Evolutionary conservation across 2,888 invertebrate genomes (phyloP).

Genomic region (Stegana nigrithorax): DNA sequence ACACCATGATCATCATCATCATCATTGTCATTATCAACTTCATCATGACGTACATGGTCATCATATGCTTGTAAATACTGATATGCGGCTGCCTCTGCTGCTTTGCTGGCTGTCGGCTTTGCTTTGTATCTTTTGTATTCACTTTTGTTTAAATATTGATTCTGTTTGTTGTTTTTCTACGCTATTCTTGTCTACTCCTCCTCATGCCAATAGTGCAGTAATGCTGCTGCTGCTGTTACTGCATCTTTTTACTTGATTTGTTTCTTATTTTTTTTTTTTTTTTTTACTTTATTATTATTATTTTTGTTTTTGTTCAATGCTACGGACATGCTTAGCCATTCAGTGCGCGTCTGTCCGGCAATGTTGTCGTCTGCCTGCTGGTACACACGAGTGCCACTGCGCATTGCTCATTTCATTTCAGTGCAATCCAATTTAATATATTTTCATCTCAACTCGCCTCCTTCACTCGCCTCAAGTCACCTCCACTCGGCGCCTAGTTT

Average conservation of each 20-base stretch:
- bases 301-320: constrained; percentile 13
- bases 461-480: too few species aligned
- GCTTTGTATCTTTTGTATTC: constrained; percentile 62
- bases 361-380: not conserved
- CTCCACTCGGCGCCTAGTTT: not conserved
- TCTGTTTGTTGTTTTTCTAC: not conserved
- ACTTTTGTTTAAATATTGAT: constrained; percentile 59
- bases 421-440: constrained; percentile 13
- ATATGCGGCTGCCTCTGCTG: too few species aligned
- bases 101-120: constrained; percentile 46
- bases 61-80: too few species aligned
- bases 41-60: not conserved
- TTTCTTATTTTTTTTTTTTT: too few species aligned
- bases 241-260: too few species aligned
- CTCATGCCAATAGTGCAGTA: not conserved
- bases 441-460: constrained; percentile 4
- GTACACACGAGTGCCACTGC: not conserved
- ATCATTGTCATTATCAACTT: not conserved
- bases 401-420: not conserved
- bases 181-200: not conserved
- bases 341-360: not conserved
- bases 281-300: too few species aligned
- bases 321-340: constrained; percentile 16
- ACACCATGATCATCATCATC: not conserved
- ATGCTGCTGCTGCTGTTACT: not conserved